These are phyloP conservation scores for Chrysaora quinquecirrha DNA, from an alignment of 30 jellyfish, hydroid and myxozoan species.

Conservation along the genomic window DNA sequence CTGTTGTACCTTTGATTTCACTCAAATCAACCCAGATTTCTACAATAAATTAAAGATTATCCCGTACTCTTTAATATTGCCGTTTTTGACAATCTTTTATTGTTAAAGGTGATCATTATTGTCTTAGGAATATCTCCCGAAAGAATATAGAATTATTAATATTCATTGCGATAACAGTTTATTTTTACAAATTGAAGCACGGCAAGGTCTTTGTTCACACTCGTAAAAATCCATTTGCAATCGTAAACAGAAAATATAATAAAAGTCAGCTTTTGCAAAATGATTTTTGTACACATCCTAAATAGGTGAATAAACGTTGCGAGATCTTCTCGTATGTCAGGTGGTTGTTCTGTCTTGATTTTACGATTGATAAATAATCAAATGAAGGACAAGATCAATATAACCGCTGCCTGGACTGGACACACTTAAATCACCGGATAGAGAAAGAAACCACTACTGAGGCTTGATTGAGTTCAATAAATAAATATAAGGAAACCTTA, in stretches of 20 bases:
- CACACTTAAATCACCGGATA: no score
- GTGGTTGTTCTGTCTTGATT: no score
- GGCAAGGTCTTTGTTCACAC: background rate
- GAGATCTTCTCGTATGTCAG: no score
- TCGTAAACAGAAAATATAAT: background rate
- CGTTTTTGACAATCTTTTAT: background rate
- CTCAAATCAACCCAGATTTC: no score
- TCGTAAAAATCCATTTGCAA: background rate
- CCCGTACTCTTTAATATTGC: background rate
- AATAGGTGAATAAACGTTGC: background rate
- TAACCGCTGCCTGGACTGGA: no score
- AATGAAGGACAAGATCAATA: background rate
- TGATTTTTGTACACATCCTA: background rate
- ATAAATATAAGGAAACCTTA: no score
- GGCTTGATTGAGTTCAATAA: no score
- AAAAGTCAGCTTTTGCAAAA: background rate
- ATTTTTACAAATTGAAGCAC: no score
- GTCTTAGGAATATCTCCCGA: background rate
- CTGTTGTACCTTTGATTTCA: no score
- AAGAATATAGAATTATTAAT: background rate
- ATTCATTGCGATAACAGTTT: background rate
- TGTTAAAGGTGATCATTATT: background rate
- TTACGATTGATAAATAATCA: no score
- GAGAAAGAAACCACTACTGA: no score
- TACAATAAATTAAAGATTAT: no score